Evolutionary conservation across 2,113 vertebrate genomes (phyloP), one percentile per base, ranked within the genome.

Genomic region (Peucedramus taeniatus): DNA sequence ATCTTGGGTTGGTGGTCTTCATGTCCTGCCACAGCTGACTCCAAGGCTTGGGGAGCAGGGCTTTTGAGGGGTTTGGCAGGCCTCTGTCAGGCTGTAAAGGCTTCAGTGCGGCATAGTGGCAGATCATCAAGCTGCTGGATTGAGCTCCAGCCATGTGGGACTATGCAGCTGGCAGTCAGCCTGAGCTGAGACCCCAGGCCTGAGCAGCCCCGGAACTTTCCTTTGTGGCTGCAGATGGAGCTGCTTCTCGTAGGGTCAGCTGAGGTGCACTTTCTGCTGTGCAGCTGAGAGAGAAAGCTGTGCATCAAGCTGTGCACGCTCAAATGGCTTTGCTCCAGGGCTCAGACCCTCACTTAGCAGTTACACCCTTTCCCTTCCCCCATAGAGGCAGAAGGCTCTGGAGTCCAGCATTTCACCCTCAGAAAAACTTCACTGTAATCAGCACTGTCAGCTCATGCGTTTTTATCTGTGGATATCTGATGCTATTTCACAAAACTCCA

Each of bases 391-490:
- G 30, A 71, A 56, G 5, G 22, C 31, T 83, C 57, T 76, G 26
- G 15, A 77, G 24, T 56, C 54, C n/a, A 44, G 66, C 1, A 0
- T 54, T 94, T 87, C 66, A 63, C 24, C 70, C 81, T 80, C 37
- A 24, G 33, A 63, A 40, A 87, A 61, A 14, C n/a, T 5, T 65
- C 26, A 10, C 49, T 74, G 28, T 69, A 21, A 37, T 83, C 75
- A 63, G 35, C n/a, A 1, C 59, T 56, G 37, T 77, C 88, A 83
- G 42, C 71, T 83, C 71, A 28, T 61, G 54, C 45, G 9, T 54
- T 94, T 95, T 81, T 71, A 35, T 76, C 63, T 74, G 10, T 59
- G 42, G 66, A 50, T 88, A 92, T 9, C 76, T 93, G 39, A 77
- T 0, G 11, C 35, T 64, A 8, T 63, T 81, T 92, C 31, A 54